A percentile compares a stretch with the other conserved stretches of the same genome.
These are phyloP conservation scores for Nomada fucata DNA, from an alignment of 2,888 invertebrate genomes.

Conservation along the genomic window DNA sequence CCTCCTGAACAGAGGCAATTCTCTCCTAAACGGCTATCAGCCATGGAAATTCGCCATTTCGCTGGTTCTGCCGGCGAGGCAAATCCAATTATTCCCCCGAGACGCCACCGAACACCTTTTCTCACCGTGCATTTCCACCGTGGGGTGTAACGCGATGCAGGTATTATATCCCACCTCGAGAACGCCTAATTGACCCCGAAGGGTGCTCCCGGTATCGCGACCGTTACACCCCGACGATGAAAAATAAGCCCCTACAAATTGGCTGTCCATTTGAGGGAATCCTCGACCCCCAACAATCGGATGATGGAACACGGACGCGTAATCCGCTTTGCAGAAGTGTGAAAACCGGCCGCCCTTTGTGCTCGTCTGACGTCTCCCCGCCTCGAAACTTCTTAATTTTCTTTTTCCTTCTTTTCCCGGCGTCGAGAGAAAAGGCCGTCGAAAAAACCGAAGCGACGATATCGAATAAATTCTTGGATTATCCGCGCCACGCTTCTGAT, in stretches of 20 bases:
- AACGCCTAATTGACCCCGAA: constrained; percentile 68
- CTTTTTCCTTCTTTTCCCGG: neutral
- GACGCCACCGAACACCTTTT: constrained; percentile 18
- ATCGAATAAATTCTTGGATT: neutral
- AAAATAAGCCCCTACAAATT: constrained; percentile 57
- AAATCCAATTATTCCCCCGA: constrained; percentile 54
- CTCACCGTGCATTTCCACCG: constrained; percentile 28
- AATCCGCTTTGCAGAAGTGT: constrained; percentile 50
- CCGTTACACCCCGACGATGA: constrained; percentile 60
- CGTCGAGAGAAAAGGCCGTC: too few species aligned
- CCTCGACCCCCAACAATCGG: constrained; percentile 39
- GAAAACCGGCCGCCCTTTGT: constrained; percentile 33
- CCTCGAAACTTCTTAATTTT: neutral
- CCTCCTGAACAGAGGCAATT: neutral
- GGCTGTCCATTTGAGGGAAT: constrained; percentile 53
- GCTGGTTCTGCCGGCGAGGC: neutral
- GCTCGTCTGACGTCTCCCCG: neutral
- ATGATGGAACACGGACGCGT: constrained; percentile 22
- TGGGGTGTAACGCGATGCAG: constrained; percentile 66
- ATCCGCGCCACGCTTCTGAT: neutral
- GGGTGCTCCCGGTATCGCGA: constrained; percentile 59
- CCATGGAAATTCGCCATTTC: constrained; percentile 26
- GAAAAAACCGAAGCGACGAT: neutral
- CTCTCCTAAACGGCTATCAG: neutral
- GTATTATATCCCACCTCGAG: constrained; percentile 63